Conservation (phyloP, 1,140 invertebrate species). For the Drosophila nasuta region DNA sequence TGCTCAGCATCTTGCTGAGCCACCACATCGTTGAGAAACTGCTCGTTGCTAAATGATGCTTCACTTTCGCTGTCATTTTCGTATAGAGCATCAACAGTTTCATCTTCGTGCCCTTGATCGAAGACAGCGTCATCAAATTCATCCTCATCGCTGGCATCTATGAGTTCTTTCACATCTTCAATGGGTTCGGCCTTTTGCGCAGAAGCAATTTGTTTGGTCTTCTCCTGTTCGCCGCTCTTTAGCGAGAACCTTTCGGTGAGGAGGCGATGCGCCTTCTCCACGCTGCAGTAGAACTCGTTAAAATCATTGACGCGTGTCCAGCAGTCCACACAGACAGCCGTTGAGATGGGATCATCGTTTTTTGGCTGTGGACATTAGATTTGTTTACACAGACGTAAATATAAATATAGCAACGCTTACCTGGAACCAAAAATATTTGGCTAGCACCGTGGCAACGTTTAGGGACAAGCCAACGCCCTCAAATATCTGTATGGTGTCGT, state of each 20-base stretch:
- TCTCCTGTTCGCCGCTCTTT: constrained; percentile 39
- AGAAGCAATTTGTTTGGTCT: background rate
- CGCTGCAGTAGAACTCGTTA: constrained; percentile 63
- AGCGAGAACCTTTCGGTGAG: constrained; percentile 71
- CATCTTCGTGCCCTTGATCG: constrained; percentile 10
- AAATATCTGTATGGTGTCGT: constrained; percentile 70
- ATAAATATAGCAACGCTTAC: constrained; percentile 26
- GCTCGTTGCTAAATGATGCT: constrained; percentile 65
- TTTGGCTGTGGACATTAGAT: constrained; percentile 54
- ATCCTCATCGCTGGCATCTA: constrained; percentile 4
- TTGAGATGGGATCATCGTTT: constrained; percentile 75
- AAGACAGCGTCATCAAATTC: constrained; percentile 19
- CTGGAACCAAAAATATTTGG: constrained; percentile 77
- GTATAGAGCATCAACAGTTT: constrained; percentile 10
- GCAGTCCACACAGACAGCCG: constrained; percentile 58
- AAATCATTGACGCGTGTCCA: constrained; percentile 67
- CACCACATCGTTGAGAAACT: constrained; percentile 63
- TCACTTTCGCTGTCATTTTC: constrained; percentile 23
- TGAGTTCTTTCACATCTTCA: constrained; percentile 25
- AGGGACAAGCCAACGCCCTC: constrained; percentile 55
- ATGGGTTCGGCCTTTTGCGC: background rate
- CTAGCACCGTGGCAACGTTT: constrained; percentile 58
- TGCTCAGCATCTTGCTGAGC: constrained; percentile 27
- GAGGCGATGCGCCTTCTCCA: constrained; percentile 73
- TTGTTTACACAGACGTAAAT: background rate